Conservation (phyloP, 2,888 invertebrate species). For the Megaustenia siamemsis region DNA sequence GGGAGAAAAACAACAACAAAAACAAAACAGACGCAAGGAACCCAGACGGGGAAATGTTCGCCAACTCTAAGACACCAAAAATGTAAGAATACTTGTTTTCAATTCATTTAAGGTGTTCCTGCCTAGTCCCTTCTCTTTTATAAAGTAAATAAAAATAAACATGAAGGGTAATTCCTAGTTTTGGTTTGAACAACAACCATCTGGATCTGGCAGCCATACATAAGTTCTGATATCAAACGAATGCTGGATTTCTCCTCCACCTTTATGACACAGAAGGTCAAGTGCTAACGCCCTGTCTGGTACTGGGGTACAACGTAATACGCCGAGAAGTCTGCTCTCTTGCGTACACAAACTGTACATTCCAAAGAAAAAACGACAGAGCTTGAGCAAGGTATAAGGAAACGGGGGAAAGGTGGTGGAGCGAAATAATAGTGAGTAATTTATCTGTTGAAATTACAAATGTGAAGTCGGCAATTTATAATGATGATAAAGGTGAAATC, state of each 20-base stretch:
- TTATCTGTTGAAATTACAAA: no score
- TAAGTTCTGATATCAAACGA: constrained; percentile 23
- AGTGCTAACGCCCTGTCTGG: constrained; percentile 19
- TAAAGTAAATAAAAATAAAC: constrained; percentile 12
- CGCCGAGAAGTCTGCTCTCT: neutral
- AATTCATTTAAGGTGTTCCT: neutral
- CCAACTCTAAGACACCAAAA: no score
- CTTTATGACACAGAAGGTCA: constrained; percentile 28
- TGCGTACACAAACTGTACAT: neutral
- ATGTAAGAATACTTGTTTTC: no score
- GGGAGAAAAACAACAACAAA: no score
- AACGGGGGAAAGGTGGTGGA: no score
- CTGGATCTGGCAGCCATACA: constrained; percentile 20
- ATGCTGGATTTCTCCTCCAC: neutral
- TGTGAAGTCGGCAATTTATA: no score
- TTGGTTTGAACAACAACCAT: constrained; percentile 2
- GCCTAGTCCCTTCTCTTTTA: neutral
- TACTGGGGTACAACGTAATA: neutral
- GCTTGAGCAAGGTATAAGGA: no score
- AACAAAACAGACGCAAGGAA: no score
- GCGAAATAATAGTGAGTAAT: no score
- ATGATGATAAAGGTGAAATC: no score
- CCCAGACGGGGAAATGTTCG: no score
- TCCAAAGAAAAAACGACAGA: neutral
- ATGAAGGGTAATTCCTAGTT: neutral